Evolutionary conservation across 37 sponge, comb jelly and placozoan genomes (phyloP).

Genomic region (Axinella damicornis): DNA sequence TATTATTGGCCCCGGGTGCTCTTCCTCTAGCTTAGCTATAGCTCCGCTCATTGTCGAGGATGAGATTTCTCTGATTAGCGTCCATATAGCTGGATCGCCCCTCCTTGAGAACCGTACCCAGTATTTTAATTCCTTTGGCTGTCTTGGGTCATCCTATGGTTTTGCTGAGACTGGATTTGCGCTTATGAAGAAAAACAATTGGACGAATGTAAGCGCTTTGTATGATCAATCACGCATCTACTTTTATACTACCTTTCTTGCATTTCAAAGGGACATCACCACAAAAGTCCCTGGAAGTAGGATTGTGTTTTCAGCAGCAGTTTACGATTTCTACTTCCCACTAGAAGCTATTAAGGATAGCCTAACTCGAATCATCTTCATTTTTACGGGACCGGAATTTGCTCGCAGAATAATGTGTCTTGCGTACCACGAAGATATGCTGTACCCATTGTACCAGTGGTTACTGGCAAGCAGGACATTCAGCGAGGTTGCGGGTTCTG

Average conservation of each 20-base stretch:
- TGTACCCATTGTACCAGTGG: constrained; percentile 27
- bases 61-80: constrained; percentile 7
- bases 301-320: neutral
- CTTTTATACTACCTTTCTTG: neutral
- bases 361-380: constrained; percentile 1
- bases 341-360: neutral
- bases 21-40: constrained; percentile 9
- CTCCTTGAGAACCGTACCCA: neutral
- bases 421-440: neutral
- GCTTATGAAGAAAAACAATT: constrained; percentile 8
- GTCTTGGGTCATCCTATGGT: constrained; percentile 1
- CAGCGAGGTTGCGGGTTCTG: neutral
- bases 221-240: constrained; percentile 5
- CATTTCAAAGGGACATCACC: neutral
- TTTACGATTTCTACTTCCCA: neutral
- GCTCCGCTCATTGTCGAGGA: neutral
- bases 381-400: neutral
- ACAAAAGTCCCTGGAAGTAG: too few relatives aligned
- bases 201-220: constrained; percentile 7
- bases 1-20: constrained; percentile 49
- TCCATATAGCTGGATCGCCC: constrained; percentile 31
- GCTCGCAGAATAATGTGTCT: constrained; percentile 10
- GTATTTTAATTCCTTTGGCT: constrained; percentile 24
- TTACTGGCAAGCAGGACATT: neutral
- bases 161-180: constrained; percentile 1